Percentiles rank a stretch among this genome's conserved stretches.
Conservation (phyloP, 2,888 invertebrate genomes). For the Anthoptus insignis region DNA sequence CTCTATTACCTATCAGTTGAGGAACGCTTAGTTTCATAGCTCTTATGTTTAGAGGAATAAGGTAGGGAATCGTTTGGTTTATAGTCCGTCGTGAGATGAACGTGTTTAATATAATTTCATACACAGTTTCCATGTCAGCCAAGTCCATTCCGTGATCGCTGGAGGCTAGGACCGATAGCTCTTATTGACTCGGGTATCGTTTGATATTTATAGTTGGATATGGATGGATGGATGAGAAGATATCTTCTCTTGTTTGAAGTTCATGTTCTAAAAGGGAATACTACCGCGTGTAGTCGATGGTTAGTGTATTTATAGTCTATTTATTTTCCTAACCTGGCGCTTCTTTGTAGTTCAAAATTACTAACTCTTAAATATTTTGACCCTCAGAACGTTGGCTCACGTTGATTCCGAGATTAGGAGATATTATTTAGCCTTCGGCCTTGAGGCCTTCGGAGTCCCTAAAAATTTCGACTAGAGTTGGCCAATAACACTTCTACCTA, state of each 20-base stretch:
- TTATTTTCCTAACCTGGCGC: too few relatives aligned
- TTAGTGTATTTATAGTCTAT: too few relatives aligned
- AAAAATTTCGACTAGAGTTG: too few relatives aligned
- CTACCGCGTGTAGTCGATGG: too few relatives aligned
- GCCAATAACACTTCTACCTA: too few relatives aligned
- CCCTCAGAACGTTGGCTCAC: too few relatives aligned
- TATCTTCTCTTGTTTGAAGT: neutral
- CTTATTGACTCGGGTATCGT: conserved; percentile 20
- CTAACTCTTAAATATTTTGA: too few relatives aligned
- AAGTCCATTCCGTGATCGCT: conserved; percentile 30
- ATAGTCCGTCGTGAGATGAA: conserved; percentile 20
- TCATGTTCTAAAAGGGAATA: neutral
- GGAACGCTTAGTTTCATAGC: neutral
- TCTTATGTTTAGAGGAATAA: conserved; percentile 7
- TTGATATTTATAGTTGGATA: conserved; percentile 16
- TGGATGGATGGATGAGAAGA: neutral
- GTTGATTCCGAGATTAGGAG: too few relatives aligned
- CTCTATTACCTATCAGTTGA: neutral
- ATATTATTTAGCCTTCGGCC: too few relatives aligned
- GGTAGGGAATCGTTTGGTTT: neutral
- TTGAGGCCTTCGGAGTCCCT: too few relatives aligned
- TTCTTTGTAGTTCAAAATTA: too few relatives aligned
- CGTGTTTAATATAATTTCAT: conserved; percentile 23
- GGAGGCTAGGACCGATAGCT: conserved; percentile 14
- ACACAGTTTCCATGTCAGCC: conserved; percentile 19